Percentiles rank a stretch among this genome's conserved stretches.
phyloP scores from a whole-genome alignment of 2,113 vertebrate species.

The Prunella himalayana region DNA sequence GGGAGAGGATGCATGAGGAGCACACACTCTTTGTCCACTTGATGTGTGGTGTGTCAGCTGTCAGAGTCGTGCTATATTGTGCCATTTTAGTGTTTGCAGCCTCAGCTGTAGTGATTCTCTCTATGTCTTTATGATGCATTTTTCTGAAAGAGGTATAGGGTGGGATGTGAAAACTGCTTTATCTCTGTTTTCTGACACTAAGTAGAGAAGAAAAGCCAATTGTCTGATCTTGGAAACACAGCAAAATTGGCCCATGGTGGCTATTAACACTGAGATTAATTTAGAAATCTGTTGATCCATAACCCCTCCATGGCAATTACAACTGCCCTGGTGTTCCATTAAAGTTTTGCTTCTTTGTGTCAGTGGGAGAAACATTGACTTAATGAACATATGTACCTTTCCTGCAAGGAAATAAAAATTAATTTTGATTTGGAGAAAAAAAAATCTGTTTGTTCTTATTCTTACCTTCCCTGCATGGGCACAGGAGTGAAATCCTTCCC shows the following conservation, averaged over 20 bases:
- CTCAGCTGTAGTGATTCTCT: background rate
- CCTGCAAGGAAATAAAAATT: background rate
- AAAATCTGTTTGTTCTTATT: background rate
- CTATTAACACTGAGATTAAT: background rate
- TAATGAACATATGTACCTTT: background rate
- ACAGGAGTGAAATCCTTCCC: slow-evolving; percentile 41
- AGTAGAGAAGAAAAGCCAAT: background rate
- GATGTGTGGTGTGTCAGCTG: background rate
- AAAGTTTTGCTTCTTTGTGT: background rate
- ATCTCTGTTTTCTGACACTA: background rate
- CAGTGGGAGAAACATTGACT: background rate
- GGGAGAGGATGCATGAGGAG: background rate
- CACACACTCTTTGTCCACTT: background rate
- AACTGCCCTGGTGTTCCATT: background rate
- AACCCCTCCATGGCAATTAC: background rate
- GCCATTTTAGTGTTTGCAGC: background rate
- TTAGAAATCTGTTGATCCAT: background rate
- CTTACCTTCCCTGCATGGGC: slow-evolving; percentile 64
- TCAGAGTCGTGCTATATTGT: background rate
- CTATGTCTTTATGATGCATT: background rate
- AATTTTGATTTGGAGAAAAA: background rate
- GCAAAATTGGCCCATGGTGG: background rate
- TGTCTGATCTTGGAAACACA: background rate
- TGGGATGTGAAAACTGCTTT: background rate
- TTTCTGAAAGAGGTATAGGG: background rate